A percentile compares a stretch with the other conserved stretches of the same genome.
phyloP scores from a whole-genome alignment of 2,797 vertebrate genomes.

The Gallinago solitaria region DNA sequence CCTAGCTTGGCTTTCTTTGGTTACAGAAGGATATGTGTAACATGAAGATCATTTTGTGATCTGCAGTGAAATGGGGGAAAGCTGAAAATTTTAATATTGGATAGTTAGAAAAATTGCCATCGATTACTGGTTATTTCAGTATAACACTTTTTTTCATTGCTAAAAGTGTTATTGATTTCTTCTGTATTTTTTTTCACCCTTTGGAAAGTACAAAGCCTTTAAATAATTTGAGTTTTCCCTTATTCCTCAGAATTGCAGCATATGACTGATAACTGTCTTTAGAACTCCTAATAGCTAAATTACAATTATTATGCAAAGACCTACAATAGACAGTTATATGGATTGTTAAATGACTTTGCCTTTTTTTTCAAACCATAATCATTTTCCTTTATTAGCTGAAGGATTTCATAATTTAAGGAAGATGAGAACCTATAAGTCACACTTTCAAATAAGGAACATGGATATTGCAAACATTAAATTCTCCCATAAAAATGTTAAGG shows the following conservation, averaged over 20 bases:
- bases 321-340: conserved; percentile 82
- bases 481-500: conserved; percentile 84
- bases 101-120: conserved; percentile 52
- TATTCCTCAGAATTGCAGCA: conserved; percentile 58
- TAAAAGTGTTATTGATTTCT: conserved; percentile 66
- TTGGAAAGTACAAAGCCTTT: conserved; percentile 67
- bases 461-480: conserved; percentile 87
- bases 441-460: conserved; percentile 83
- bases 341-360: conserved; percentile 84
- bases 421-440: conserved; percentile 86
- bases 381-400: conserved; percentile 85
- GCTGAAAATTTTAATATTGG: conserved; percentile 1
- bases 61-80: not conserved
- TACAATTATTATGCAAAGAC: conserved; percentile 83
- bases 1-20: not conserved
- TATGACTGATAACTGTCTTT: conserved; percentile 82
- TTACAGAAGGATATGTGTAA: not conserved
- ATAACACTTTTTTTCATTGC: conserved; percentile 40
- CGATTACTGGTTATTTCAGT: conserved; percentile 40
- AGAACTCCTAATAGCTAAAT: conserved; percentile 81
- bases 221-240: conserved; percentile 73
- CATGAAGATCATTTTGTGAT: not conserved
- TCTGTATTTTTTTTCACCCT: not conserved
- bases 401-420: conserved; percentile 86
- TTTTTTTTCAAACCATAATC: conserved; percentile 82